Evolutionary conservation across 2,113 vertebrate genomes (phyloP).

Genomic region (Phoxinus phoxinus): DNA sequence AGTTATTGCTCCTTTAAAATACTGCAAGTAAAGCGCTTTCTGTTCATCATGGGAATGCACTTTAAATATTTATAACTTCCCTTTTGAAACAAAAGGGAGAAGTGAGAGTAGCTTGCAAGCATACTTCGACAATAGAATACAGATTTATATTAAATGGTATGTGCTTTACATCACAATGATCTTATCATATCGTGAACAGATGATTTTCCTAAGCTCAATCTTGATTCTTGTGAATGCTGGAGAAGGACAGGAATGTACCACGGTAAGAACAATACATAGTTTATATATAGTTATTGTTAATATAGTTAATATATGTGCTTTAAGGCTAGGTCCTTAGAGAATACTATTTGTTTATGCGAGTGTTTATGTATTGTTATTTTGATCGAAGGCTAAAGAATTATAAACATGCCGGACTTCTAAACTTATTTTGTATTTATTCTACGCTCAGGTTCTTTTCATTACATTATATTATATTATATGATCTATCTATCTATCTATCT

Average conservation of each 20-base stretch:
- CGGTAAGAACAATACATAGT: conserved; percentile 8
- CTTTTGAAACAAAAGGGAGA: conserved; percentile 3
- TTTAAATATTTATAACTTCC: neutral
- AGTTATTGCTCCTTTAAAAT: neutral
- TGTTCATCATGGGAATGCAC: neutral
- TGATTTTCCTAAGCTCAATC: neutral
- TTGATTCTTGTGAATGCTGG: conserved; percentile 27
- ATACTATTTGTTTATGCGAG: neutral
- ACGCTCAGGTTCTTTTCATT: neutral
- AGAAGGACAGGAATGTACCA: conserved; percentile 34
- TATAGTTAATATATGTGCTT: neutral
- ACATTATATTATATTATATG: neutral
- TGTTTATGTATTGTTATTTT: neutral
- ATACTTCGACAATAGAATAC: neutral
- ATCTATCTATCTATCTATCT: too few relatives aligned
- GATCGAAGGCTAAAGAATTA: neutral
- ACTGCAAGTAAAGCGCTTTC: neutral
- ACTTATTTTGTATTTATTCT: neutral
- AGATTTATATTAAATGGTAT: neutral
- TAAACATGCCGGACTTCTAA: neutral
- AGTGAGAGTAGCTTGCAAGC: neutral
- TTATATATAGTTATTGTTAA: neutral
- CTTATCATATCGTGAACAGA: neutral
- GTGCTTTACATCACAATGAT: neutral
- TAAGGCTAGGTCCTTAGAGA: neutral